A percentile compares a stretch with the other conserved stretches of the same genome.
Conservation (phyloP, 2,113 vertebrate species). For the Scytalopus superciliaris region DNA sequence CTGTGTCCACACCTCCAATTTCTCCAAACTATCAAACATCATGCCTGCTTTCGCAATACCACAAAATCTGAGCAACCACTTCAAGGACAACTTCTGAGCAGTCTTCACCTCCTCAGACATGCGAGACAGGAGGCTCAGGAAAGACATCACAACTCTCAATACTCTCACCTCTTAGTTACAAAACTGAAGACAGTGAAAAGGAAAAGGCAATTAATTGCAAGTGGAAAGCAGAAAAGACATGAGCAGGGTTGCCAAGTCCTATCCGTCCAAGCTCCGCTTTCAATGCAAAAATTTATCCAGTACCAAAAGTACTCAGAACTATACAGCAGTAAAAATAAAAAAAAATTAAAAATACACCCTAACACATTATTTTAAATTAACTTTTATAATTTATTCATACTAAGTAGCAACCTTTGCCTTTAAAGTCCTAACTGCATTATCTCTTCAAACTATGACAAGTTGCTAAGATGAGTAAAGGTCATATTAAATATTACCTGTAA, state of each 20-base stretch:
- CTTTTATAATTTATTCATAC: neutral
- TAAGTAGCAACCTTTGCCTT: neutral
- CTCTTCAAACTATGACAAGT: neutral
- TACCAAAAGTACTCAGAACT: neutral
- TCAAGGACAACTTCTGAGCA: neutral
- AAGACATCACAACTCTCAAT: neutral
- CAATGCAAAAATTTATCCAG: neutral
- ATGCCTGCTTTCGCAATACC: neutral
- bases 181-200: neutral
- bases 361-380: neutral
- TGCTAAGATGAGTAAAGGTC: neutral
- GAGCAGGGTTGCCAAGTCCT: neutral
- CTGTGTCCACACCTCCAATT: accelerated
- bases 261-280: neutral
- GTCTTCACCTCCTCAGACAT: neutral
- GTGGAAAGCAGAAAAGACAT: neutral
- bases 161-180: neutral
- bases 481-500: neutral
- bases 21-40: neutral
- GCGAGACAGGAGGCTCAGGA: neutral
- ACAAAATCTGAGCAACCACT: neutral
- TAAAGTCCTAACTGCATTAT: neutral
- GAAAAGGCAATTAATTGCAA: neutral
- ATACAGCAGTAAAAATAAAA: neutral
- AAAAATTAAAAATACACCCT: too few species aligned